phyloP scores from a whole-genome alignment of 2,113 vertebrate genomes.

The Chloebia gouldiae region DNA sequence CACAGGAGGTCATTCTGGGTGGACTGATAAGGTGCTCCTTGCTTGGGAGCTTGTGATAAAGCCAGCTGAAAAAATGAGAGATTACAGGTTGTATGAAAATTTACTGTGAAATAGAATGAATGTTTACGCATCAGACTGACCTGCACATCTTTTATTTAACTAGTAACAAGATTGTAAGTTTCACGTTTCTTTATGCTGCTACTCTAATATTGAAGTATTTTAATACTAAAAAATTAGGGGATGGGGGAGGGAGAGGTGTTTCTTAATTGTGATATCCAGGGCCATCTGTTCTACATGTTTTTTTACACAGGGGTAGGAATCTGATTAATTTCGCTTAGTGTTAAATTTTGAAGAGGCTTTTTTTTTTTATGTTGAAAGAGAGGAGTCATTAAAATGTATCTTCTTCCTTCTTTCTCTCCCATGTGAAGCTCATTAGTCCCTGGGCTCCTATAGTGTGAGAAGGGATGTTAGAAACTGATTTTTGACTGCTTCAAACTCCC shows the following conservation, averaged over 20 bases:
- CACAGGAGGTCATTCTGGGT: background rate
- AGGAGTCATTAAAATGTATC: background rate
- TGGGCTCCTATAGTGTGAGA: background rate
- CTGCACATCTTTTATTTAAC: background rate
- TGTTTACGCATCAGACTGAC: background rate
- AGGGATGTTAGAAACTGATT: background rate
- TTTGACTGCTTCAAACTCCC: background rate
- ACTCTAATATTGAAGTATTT: background rate
- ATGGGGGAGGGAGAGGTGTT: background rate
- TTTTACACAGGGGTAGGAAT: background rate
- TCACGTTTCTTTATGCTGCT: background rate
- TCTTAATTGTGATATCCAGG: background rate
- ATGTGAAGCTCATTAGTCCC: background rate
- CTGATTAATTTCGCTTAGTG: background rate
- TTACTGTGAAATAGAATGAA: background rate
- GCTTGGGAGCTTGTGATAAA: background rate
- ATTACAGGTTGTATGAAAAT: background rate
- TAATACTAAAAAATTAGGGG: background rate
- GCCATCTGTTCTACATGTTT: background rate
- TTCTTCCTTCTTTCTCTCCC: background rate
- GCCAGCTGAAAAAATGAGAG: background rate
- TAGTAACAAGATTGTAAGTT: background rate
- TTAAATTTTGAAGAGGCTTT: background rate
- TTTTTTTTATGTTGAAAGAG: background rate
- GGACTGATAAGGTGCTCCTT: background rate